Evolutionary conservation across 2,797 vertebrate species (phyloP).

Genomic region (Microctenopoma steveboyesi): DNA sequence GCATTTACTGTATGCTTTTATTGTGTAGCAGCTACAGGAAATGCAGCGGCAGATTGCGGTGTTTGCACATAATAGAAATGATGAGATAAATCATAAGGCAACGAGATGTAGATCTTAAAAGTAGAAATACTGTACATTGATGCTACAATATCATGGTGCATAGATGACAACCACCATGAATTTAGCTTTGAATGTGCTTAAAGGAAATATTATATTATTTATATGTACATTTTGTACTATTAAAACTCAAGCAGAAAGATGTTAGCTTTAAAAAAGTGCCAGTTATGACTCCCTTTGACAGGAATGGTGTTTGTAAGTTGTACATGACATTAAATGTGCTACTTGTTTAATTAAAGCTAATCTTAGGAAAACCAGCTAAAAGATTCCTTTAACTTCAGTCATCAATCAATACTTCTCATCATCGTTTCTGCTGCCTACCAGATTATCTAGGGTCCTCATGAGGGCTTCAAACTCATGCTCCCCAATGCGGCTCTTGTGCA

Average conservation of each 20-base stretch:
- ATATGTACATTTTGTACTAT: no score
- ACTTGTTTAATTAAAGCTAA: background rate
- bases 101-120: background rate
- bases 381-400: background rate
- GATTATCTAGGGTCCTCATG: slow-evolving; percentile 97
- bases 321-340: background rate
- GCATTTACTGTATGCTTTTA: slow-evolving; percentile 32
- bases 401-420: background rate
- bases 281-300: no score
- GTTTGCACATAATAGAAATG: background rate
- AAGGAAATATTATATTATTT: no score
- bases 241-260: no score
- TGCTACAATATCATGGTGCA: no score
- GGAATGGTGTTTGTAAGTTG: background rate
- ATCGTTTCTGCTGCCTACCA: slow-evolving; percentile 80
- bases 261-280: no score
- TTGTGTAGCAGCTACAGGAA: slow-evolving; percentile 39
- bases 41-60: background rate
- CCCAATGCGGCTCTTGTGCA: slow-evolving; percentile 93
- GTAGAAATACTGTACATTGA: no score
- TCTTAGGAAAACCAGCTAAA: background rate
- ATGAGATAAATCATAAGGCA: background rate
- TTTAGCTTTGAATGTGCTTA: no score
- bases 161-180: no score
- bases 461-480: slow-evolving; percentile 97